A percentile compares a stretch with the other conserved stretches of the same genome.
phyloP scores from a whole-genome alignment of 2,797 vertebrate genomes.

The Petrocephalus schoutedeni region DNA sequence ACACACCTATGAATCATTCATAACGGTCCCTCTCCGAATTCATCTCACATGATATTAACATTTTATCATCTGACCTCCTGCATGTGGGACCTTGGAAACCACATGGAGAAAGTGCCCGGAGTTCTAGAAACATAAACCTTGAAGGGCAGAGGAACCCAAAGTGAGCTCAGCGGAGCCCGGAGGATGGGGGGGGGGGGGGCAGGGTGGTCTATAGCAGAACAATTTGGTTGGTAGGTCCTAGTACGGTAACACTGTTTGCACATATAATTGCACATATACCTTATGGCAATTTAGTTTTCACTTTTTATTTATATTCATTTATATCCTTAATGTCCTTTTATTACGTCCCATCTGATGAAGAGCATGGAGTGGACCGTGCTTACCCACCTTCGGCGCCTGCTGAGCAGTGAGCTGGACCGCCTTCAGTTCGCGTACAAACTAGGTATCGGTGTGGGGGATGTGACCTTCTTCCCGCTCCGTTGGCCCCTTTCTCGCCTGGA shows the following conservation, averaged over 20 bases:
- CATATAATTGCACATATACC: not conserved
- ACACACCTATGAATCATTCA: not conserved
- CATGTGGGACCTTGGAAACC: not conserved
- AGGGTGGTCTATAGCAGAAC: constrained; percentile 32
- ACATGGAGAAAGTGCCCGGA: constrained; percentile 37
- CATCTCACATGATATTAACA: not conserved
- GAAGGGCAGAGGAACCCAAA: constrained; percentile 45
- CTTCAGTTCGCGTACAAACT: too few relatives aligned
- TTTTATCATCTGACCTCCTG: not conserved
- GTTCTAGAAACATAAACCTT: constrained; percentile 49
- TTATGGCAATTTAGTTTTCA: not conserved
- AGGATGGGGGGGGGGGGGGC: constrained; percentile 16
- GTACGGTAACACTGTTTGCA: not conserved
- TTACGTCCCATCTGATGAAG: too few relatives aligned
- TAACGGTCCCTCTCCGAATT: not conserved
- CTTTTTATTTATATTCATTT: not conserved
- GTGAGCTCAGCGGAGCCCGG: constrained; percentile 40
- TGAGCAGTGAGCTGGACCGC: too few relatives aligned
- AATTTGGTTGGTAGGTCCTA: not conserved
- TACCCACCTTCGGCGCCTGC: too few relatives aligned
- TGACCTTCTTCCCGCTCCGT: too few relatives aligned
- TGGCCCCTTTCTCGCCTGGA: too few relatives aligned
- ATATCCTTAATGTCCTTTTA: not conserved
- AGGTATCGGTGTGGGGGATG: too few relatives aligned
- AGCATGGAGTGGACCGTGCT: too few relatives aligned